Evolutionary conservation across 2,797 vertebrate genomes (phyloP).

Genomic region (Ctenochaetus hawaiiensis): DNA sequence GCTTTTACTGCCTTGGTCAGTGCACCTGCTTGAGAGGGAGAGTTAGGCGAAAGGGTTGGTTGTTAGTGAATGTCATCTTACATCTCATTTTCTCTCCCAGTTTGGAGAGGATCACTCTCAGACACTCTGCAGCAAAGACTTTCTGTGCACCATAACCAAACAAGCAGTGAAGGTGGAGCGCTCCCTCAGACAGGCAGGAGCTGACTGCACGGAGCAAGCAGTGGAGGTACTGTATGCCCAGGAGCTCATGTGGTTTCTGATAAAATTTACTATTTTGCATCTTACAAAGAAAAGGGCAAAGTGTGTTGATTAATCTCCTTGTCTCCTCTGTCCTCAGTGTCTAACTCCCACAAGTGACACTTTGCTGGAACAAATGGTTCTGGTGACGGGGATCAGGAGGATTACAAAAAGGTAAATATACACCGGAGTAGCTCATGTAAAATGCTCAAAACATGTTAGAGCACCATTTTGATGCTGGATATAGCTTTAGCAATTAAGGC

Average conservation of each 20-base stretch:
- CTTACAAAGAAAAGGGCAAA: not conserved
- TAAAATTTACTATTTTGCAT: not conserved
- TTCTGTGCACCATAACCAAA: conserved; percentile 86
- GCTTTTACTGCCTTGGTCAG: conserved; percentile 86
- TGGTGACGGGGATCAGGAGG: conserved; percentile 85
- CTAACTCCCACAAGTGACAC: conserved; percentile 80
- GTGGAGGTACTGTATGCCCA: conserved; percentile 68
- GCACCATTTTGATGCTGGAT: not conserved
- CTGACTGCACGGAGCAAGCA: conserved; percentile 75
- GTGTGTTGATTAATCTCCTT: not conserved
- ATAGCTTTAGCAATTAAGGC: not conserved
- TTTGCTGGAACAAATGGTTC: conserved; percentile 86
- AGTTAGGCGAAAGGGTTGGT: not conserved
- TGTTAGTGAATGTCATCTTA: conserved; percentile 1
- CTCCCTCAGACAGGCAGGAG: conserved; percentile 84
- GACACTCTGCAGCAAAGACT: conserved; percentile 85
- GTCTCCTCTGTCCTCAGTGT: conserved; percentile 72
- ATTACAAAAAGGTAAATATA: conserved; percentile 80
- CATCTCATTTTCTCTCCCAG: conserved; percentile 62
- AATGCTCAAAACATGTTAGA: not conserved
- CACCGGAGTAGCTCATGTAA: not conserved
- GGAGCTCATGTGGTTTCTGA: not conserved
- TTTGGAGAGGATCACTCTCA: conserved; percentile 86
- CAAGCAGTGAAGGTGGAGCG: conserved; percentile 90
- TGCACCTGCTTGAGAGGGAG: not conserved